Evolutionary conservation across 2,113 vertebrate species (phyloP).

Genomic region (Rhinoderma darwinii): DNA sequence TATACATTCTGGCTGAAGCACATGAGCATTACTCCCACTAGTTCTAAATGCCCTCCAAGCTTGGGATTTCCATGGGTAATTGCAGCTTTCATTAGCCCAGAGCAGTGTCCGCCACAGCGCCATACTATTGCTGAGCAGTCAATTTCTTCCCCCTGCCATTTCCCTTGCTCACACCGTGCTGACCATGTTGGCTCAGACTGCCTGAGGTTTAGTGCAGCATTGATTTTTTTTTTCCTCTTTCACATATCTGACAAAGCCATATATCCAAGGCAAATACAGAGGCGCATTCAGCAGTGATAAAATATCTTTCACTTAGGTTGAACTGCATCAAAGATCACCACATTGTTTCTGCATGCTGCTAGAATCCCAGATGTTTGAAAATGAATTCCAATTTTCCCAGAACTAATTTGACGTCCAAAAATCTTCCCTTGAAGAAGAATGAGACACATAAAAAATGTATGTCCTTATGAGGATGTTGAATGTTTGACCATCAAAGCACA

Average conservation of each 20-base stretch:
- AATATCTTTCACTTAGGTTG: slow-evolving; percentile 90
- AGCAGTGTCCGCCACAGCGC: slow-evolving; percentile 79
- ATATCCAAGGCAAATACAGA: slow-evolving; percentile 98
- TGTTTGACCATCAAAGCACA: slow-evolving; percentile 45
- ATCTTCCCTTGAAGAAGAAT: slow-evolving; percentile 61
- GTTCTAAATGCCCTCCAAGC: slow-evolving; percentile 75
- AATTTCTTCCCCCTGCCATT: slow-evolving; percentile 82
- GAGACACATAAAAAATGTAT: slow-evolving; percentile 51
- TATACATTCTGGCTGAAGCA: slow-evolving; percentile 71
- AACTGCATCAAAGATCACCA: slow-evolving; percentile 87
- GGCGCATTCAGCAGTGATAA: slow-evolving; percentile 93
- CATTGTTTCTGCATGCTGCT: slow-evolving; percentile 75
- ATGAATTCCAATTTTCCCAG: slow-evolving; percentile 77
- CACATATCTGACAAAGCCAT: slow-evolving; percentile 98
- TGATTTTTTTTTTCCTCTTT: slow-evolving; percentile 84
- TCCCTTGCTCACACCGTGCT: slow-evolving; percentile 82
- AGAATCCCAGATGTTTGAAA: slow-evolving; percentile 76
- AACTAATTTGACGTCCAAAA: slow-evolving; percentile 71
- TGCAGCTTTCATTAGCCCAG: slow-evolving; percentile 82
- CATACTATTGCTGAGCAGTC: slow-evolving; percentile 82
- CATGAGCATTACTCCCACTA: slow-evolving; percentile 76
- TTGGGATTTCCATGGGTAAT: slow-evolving; percentile 82
- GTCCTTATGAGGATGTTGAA: slow-evolving; percentile 27
- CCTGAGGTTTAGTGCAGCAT: slow-evolving; percentile 85
- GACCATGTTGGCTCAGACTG: slow-evolving; percentile 83